Conservation (phyloP, 2,113 vertebrate genomes). For the Peucedramus taeniatus region DNA sequence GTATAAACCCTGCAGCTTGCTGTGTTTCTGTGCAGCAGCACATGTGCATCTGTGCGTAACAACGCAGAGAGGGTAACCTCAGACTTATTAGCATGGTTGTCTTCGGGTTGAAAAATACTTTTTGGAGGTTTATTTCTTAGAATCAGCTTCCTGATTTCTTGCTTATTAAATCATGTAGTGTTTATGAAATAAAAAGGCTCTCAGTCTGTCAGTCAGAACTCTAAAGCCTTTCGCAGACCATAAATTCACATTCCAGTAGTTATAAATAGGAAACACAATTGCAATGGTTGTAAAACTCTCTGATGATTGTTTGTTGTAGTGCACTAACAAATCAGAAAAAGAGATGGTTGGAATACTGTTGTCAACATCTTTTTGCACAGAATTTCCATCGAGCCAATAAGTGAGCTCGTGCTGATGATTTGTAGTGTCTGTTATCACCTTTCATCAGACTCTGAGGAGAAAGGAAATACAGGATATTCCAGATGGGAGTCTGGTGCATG, state of each 20-base stretch:
- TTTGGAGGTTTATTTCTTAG: background rate
- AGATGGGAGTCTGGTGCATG: slow-evolving; percentile 57
- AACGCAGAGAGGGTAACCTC: background rate
- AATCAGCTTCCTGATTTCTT: slow-evolving; percentile 24
- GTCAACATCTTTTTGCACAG: slow-evolving; percentile 49
- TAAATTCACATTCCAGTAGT: slow-evolving; percentile 56
- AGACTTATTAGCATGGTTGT: background rate
- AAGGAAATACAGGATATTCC: slow-evolving; percentile 72
- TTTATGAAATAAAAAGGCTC: slow-evolving; percentile 31
- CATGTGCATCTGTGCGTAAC: background rate
- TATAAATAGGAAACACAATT: slow-evolving; percentile 44
- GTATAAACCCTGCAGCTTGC: background rate
- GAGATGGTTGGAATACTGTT: slow-evolving; percentile 32
- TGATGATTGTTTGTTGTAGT: slow-evolving; percentile 7
- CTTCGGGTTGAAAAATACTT: background rate
- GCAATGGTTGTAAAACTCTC: slow-evolving; percentile 26
- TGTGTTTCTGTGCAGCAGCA: background rate
- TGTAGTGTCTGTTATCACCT: slow-evolving; percentile 65
- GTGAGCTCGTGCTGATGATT: slow-evolving; percentile 56
- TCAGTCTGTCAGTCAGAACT: slow-evolving; percentile 40
- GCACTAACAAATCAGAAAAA: slow-evolving; percentile 37
- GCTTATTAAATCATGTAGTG: slow-evolving; percentile 32
- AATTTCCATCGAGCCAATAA: slow-evolving; percentile 58
- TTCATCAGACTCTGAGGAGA: slow-evolving; percentile 57
- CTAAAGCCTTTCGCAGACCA: slow-evolving; percentile 37